Conservation (phyloP, 1,140 invertebrate species). For the Drosophila willistoni region DNA sequence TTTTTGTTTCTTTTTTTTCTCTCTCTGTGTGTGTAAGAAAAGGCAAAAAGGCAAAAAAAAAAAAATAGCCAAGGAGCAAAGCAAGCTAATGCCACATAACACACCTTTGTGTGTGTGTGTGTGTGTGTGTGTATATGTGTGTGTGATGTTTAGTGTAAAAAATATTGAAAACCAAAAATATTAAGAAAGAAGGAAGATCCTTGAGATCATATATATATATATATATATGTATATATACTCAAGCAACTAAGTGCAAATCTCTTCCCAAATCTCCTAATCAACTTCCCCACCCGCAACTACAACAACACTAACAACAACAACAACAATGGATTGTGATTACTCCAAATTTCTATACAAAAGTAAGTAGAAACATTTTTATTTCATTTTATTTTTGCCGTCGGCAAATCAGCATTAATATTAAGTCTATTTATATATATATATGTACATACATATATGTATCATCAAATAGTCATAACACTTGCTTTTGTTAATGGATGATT, state of each 20-base stretch:
- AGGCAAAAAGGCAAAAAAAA: not conserved
- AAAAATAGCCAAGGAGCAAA: not conserved
- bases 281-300: not conserved
- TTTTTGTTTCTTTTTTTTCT: not conserved
- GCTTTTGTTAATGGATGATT: conserved; percentile 13
- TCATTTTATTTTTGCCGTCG: not conserved
- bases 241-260: conserved; percentile 11
- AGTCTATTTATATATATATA: not conserved
- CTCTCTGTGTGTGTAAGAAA: not conserved
- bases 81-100: no score
- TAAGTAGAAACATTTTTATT: conserved; percentile 1
- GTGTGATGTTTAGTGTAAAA: not conserved
- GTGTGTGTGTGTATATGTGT: not conserved
- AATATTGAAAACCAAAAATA: not conserved
- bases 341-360: conserved; percentile 25
- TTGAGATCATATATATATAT: not conserved
- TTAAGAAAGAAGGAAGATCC: not conserved
- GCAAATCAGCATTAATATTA: not conserved
- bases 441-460: not conserved
- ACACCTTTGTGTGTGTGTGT: not conserved
- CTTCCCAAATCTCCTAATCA: not conserved
- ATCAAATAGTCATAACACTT: conserved; percentile 10
- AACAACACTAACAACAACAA: conserved; percentile 13
- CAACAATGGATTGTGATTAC: conserved; percentile 21
- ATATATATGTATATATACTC: no score